Conservation (phyloP, 64 coral and sea anemone genomes). For the Actinia equina region DNA sequence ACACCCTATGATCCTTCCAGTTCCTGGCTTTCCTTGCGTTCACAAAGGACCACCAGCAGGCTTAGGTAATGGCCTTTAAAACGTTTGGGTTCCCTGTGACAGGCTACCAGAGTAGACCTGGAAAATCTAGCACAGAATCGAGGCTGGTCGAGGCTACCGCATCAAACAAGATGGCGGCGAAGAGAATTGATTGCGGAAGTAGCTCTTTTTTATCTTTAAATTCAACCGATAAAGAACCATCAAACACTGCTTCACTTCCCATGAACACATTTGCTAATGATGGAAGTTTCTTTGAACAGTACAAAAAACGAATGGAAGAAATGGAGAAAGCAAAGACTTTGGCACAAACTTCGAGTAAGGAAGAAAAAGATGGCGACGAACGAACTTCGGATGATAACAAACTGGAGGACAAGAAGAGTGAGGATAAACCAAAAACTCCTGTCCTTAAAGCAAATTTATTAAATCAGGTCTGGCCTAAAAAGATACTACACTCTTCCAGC, state of each 20-base stretch:
- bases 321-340: constrained; percentile 19
- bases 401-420: background rate
- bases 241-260: background rate
- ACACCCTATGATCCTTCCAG: too few species aligned
- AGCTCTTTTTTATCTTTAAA: constrained; percentile 16
- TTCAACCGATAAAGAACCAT: background rate
- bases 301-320: constrained; percentile 32
- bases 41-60: too few species aligned
- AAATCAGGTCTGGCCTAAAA: constrained; percentile 12
- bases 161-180: background rate
- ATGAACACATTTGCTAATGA: constrained; percentile 28
- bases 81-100: too few species aligned
- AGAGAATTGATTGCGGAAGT: background rate
- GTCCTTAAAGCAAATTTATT: background rate
- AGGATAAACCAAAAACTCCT: background rate
- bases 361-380: background rate
- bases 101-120: too few species aligned
- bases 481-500: background rate
- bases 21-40: too few species aligned
- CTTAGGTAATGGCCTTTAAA: too few species aligned
- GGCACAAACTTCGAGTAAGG: background rate
- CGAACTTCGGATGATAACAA: background rate
- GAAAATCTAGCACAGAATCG: too few species aligned
- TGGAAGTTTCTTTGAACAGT: constrained; percentile 34
- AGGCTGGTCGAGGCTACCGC: too few species aligned